Percentiles rank a stretch among this genome's conserved stretches.
Conservation (phyloP, 2,888 invertebrate genomes). For the Lymantria monacha region DNA sequence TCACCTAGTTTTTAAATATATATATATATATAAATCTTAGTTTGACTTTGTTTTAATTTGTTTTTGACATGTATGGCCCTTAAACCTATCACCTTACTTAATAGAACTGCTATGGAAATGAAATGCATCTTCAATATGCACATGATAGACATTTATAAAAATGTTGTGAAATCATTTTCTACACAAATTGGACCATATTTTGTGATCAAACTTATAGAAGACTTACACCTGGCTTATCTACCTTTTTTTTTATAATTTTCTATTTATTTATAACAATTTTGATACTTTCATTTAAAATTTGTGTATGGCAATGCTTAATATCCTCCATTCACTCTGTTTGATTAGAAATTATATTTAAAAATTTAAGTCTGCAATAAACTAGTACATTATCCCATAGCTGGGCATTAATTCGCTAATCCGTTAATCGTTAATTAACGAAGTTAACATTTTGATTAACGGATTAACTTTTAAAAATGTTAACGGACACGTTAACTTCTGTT, state of each 20-base stretch:
- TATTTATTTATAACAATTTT: constrained; percentile 48
- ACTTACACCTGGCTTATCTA: constrained; percentile 48
- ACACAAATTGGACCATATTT: constrained; percentile 60
- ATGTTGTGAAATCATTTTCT: constrained; percentile 40
- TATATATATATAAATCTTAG: not conserved
- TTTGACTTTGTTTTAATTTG: not conserved
- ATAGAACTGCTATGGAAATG: constrained; percentile 30
- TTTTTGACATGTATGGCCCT: not conserved
- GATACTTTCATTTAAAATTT: constrained; percentile 44
- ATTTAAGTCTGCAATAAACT: too few relatives aligned
- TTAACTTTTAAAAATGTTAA: too few relatives aligned
- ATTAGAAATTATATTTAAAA: not conserved
- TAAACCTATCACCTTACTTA: constrained; percentile 2
- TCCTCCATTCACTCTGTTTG: constrained; percentile 24
- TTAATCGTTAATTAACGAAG: too few relatives aligned
- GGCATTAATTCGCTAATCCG: too few relatives aligned
- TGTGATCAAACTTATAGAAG: constrained; percentile 42
- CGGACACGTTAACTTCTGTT: too few relatives aligned
- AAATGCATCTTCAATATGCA: constrained; percentile 4
- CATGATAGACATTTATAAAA: not conserved
- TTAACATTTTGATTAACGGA: too few relatives aligned
- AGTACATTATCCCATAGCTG: too few relatives aligned
- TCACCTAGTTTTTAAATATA: constrained; percentile 3
- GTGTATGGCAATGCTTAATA: constrained; percentile 39
- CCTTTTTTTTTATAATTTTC: constrained; percentile 32